phyloP scores from a whole-genome alignment of 2,113 vertebrate genomes.

The Glaucidium brasilianum region DNA sequence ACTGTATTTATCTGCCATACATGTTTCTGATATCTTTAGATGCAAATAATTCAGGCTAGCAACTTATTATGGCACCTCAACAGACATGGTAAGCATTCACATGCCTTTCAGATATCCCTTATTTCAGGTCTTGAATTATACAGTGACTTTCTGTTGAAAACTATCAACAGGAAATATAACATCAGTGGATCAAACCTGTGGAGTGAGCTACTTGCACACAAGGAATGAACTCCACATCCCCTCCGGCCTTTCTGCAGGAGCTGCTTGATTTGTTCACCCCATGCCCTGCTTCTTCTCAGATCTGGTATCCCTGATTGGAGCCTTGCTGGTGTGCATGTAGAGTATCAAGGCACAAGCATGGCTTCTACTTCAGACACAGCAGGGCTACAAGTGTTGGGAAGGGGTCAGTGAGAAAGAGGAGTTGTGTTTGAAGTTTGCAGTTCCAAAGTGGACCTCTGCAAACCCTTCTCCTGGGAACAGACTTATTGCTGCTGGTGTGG shows the following conservation, averaged over 20 bases:
- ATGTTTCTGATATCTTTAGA: not conserved
- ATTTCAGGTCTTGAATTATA: not conserved
- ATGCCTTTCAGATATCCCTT: not conserved
- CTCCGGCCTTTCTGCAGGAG: not conserved
- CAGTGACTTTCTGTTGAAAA: not conserved
- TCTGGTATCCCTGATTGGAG: fast-evolving
- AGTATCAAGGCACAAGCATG: not conserved
- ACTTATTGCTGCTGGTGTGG: not conserved
- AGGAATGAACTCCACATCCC: not conserved
- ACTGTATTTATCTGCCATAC: not conserved
- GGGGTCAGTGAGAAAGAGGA: not conserved
- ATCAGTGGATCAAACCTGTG: not conserved
- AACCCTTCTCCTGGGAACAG: not conserved
- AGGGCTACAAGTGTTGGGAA: not conserved
- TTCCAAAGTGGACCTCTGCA: not conserved
- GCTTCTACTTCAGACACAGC: not conserved
- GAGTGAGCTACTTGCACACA: not conserved
- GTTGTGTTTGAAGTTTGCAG: not conserved
- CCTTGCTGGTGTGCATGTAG: not conserved
- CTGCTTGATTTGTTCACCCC: not conserved
- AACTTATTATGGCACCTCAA: fast-evolving
- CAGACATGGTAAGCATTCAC: not conserved
- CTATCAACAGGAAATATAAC: not conserved
- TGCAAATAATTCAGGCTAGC: not conserved
- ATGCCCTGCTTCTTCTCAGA: not conserved